These are phyloP conservation scores for Acholoe squamosa DNA, from an alignment of 2,888 invertebrate genomes.

Conservation along the genomic window DNA sequence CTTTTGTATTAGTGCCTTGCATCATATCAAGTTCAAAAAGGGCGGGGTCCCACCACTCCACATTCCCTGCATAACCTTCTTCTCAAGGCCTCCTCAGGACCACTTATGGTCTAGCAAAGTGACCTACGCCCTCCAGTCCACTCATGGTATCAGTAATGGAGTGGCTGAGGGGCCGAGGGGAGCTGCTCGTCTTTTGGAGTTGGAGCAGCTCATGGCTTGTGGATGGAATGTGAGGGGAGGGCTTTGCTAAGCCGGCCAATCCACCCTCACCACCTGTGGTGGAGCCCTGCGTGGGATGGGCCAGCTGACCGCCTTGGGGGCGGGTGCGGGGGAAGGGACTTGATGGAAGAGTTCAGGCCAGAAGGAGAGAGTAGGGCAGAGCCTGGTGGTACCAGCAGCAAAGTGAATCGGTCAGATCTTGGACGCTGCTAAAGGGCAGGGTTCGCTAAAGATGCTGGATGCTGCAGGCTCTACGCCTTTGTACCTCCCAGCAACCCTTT, in stretches of 20 bases:
- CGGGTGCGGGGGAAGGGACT: not conserved
- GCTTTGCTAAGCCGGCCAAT: not conserved
- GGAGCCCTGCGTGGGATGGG: slow-evolving; percentile 23
- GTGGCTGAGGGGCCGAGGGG: not conserved
- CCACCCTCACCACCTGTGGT: slow-evolving; percentile 28
- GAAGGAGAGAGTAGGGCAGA: not conserved
- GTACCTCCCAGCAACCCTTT: slow-evolving; percentile 34
- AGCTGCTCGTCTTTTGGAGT: not conserved
- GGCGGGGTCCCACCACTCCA: not conserved
- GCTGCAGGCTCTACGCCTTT: slow-evolving; percentile 39
- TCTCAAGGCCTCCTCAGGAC: not conserved
- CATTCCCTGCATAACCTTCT: slow-evolving; percentile 6
- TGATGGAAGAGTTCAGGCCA: not conserved
- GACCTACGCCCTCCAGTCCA: not conserved
- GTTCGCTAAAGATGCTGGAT: slow-evolving; percentile 29
- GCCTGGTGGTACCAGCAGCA: slow-evolving; percentile 13
- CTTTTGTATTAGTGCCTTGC: too few species aligned
- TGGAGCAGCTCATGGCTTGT: not conserved
- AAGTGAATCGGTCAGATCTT: slow-evolving; percentile 58
- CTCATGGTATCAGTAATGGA: not conserved
- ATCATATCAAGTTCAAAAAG: too few species aligned
- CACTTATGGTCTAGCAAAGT: not conserved
- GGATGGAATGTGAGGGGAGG: not conserved
- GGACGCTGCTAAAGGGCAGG: slow-evolving; percentile 53
- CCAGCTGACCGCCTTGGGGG: slow-evolving; percentile 47